Evolutionary conservation across 2,888 invertebrate genomes (phyloP), one percentile per base, ranked within the genome.

Genomic region (Sphecodes monilicornis): DNA sequence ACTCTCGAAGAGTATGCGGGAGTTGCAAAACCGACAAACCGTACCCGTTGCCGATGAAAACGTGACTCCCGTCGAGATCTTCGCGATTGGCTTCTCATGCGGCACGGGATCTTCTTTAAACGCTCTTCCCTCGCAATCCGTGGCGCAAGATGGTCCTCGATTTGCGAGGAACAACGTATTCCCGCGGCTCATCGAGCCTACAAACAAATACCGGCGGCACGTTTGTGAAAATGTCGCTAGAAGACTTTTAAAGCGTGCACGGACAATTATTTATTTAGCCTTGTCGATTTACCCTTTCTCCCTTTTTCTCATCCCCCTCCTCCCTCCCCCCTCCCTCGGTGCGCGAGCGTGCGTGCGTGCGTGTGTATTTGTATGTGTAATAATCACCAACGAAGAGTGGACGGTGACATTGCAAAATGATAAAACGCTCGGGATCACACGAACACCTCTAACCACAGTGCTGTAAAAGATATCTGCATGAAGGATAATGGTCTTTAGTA

Each of bases 221-320:
- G 32, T 80, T 78, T 32, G 50, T 43, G 74, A 78, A 90, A 90
- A 90, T 90, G 89, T 88, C 89, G 87, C 75, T 80, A 11, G 74
- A 46, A 81, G 57, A 39, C 46, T 70, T 50, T 57, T 26, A 43
- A 22, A 39, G 26, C 50, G 60, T 50, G 54, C 66, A 46, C 54
- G 54, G 50, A 41, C n/a, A 76, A 79, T 81, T 78, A 85, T 79
- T 76, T 79, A 50, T 72, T 54, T 68, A 70, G 43, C 80, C 78
- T 64, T 60, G 70, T 11, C 70, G 32, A 39, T 2, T n/a, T n/a
- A 43, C 75, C 46, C 50, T 80, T 68, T 50, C 41, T 66, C 11
- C 60, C 11, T 3, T 60, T 60, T 60, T 29, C 13, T 8, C 29
- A 13, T 5, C 1, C 10, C 10, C n/a, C 1, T 1, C n/a, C 0